Evolutionary conservation across 2,888 invertebrate species (phyloP), one percentile per base, ranked within the genome.

Genomic region (Leistus spinibarbis): DNA sequence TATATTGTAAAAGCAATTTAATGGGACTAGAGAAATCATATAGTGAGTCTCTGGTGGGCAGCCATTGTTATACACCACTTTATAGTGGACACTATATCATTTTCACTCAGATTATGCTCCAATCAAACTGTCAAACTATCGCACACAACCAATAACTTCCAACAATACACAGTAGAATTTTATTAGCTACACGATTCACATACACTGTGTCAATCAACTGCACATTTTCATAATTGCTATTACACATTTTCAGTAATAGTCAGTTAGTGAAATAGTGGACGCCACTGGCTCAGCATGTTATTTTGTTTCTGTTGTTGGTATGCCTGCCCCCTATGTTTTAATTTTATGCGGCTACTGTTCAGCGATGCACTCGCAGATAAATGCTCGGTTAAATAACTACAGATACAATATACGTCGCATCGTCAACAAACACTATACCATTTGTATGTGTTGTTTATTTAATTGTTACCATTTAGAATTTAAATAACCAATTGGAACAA

Each of bases 61-160:
- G 71, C 71, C 54, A 63, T 71, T 71, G 71, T 71, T 71, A 71
- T 71, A 71, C 71, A 64, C 71, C 71, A 64, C 71, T 71, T 71
- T 71, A 71, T 71, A 57, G 69, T 57, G 40, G 71, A 71, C 54
- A 71, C 63, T 71, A 71, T 71, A 71, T 71, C 71, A 71, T 71
- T 71, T 71, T 71, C 71, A 22, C 71, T 71, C 53, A 63, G 71
- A 71, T 71, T 71, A 71, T 71, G 64, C 71, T 54, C 71, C 71
- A 71, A 71, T 71, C 71, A 71, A 71, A 71, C 64, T 71, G 71
- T 71, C 71, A 71, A 64, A 71, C 63, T 63, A 53, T 64, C 54
- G 53, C 62, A 71, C 71, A 64, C 64, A 71, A 54, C 71, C 71
- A 62, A 71, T 71, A 71, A 71, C 71, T 71, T 54, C 22, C 24